Base-by-base conservation (phyloP, 2,888 invertebrate species). In the Campaea margaritaria region DNA sequence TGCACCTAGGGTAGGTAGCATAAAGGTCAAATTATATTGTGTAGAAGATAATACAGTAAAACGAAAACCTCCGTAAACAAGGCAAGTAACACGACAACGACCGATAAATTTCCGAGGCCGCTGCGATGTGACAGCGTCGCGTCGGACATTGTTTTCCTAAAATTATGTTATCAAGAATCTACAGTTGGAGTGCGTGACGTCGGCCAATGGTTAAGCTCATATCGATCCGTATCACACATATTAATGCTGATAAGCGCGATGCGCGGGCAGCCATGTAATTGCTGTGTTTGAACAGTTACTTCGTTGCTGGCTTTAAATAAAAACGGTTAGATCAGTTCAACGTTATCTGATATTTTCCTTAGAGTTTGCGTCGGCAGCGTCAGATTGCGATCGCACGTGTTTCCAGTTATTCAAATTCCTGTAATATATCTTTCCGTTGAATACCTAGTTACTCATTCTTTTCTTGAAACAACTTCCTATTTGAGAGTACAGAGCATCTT, bases 81-180 rank as follows among this genome's bases (percentile, higher is more conserved):
- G 48, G 58, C 56, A 69, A 71, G 76, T 60, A 50, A 43, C 43
- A 52, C 55, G 85, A 81, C 87, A 84, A 85, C 80, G 88, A 85
- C 88, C 88, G 89, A 89, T 89, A 83, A 81, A 73, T 74, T 70
- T 81, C 83, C 77, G 83, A 87, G 83, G 83, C 82, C 80, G 83
- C 82, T 79, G 74, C 73, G 66, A 45, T 59, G 49, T 64, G 52
- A 68, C 68, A 64, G 60, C 64, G 57, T 52, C 68, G 70, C n/a
- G 72, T 67, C 70, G 72, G 53, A 76, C 78, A 79, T 73, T 75
- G 77, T 79, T 81, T 81, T 76, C 78, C 73, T 73, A 74, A 74
- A 75, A 75, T 80, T 73, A 76, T 70, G 66, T 79, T 85, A 86
- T 85, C 85, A 69, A 63, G 64, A 74, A 77, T 75, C 69, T 75